phyloP scores from a whole-genome alignment of 1,140 invertebrate genomes.

The Aphaenogaster floridana region DNA sequence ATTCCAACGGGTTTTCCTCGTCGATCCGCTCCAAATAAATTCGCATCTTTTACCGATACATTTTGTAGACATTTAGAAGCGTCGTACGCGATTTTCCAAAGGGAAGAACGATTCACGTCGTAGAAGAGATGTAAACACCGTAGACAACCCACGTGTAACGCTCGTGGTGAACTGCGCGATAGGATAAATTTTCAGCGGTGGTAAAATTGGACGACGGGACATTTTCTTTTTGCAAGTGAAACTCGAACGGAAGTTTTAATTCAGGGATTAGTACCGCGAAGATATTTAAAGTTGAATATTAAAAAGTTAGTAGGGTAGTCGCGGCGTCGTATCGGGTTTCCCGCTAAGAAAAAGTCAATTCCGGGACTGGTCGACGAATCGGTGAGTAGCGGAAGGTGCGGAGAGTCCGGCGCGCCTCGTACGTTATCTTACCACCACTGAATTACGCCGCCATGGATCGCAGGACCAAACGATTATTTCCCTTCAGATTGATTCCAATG shows the following conservation, averaged over 20 bases:
- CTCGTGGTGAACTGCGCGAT: neutral
- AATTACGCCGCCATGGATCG: slow-evolving; percentile 2
- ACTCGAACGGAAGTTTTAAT: neutral
- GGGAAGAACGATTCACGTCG: neutral
- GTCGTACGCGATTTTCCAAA: neutral
- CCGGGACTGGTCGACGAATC: neutral
- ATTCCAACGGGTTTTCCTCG: neutral
- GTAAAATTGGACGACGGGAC: neutral
- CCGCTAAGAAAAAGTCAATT: slow-evolving; percentile 11
- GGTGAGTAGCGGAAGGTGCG: neutral
- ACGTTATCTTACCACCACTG: neutral
- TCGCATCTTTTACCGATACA: neutral
- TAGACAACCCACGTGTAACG: neutral
- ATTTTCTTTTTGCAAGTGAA: neutral
- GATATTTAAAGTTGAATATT: slow-evolving; percentile 18
- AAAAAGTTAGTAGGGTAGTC: slow-evolving; percentile 10
- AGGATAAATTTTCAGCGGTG: neutral
- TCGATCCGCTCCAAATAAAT: neutral
- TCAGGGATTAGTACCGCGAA: slow-evolving; percentile 2
- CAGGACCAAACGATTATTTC: slow-evolving; percentile 11
- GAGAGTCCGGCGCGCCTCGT: neutral
- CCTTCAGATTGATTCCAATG: slow-evolving; percentile 23
- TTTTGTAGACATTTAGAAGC: neutral
- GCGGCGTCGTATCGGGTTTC: neutral
- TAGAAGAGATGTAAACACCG: neutral